Evolutionary conservation across 2,113 vertebrate genomes (phyloP).

Genomic region (Myrmecophaga tridactyla): DNA sequence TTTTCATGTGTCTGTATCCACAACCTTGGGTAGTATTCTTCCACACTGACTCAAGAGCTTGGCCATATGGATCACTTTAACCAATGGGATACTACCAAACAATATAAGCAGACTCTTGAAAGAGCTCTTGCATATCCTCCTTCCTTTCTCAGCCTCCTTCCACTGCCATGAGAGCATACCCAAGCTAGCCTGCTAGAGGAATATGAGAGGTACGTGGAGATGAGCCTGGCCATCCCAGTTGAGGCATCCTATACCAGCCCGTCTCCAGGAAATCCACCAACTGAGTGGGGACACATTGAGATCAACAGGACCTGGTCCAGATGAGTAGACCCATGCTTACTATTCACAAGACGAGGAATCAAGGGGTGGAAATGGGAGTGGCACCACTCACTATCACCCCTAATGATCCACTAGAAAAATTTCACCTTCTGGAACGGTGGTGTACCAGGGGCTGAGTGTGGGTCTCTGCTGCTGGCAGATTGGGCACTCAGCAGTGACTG

Average conservation of each 20-base stretch:
- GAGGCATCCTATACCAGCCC: constrained; percentile 2
- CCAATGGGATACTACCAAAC: not conserved
- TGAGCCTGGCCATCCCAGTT: not conserved
- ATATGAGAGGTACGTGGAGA: not conserved
- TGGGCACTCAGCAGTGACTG: too few species aligned
- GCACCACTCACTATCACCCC: too few species aligned
- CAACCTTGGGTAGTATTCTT: not conserved
- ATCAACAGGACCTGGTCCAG: not conserved
- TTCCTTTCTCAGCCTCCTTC: not conserved
- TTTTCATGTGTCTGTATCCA: constrained; percentile 22
- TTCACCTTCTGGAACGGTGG: too few species aligned
- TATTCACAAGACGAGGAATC: too few species aligned
- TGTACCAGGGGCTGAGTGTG: too few species aligned
- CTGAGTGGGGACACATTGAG: not conserved
- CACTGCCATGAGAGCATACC: not conserved
- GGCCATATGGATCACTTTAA: constrained; percentile 10
- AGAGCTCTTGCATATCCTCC: not conserved
- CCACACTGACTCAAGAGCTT: not conserved
- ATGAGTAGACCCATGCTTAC: not conserved
- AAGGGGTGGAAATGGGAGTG: too few species aligned
- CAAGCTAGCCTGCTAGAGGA: not conserved
- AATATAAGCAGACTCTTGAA: constrained; percentile 11
- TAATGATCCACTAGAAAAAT: too few species aligned
- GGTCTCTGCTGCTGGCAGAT: too few species aligned
- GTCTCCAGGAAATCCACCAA: not conserved